These are phyloP conservation scores for Periphyllus acericola DNA, from an alignment of 2,888 invertebrate species.

Conservation along the genomic window DNA sequence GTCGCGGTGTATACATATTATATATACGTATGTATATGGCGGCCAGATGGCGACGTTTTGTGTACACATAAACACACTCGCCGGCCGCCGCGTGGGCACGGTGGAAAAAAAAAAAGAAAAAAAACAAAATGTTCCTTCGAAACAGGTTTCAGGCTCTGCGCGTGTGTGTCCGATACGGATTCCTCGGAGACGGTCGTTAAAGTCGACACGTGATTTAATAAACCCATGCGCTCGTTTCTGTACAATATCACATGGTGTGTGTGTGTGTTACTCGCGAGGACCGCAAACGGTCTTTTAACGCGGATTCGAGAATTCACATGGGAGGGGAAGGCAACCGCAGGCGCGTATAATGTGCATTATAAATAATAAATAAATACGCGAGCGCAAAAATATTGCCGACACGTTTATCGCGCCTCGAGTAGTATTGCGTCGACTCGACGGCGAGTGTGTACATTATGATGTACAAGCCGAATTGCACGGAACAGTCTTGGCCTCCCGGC, in stretches of 20 bases:
- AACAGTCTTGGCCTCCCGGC: too few species aligned
- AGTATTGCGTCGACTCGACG: too few species aligned
- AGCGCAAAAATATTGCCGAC: background rate
- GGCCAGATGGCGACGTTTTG: constrained; percentile 58
- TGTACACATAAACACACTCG: constrained; percentile 4
- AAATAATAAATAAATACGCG: background rate
- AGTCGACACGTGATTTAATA: constrained; percentile 55
- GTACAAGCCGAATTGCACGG: too few species aligned
- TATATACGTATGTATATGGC: background rate
- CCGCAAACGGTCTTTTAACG: background rate
- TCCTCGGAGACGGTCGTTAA: constrained; percentile 55
- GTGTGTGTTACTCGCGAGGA: background rate
- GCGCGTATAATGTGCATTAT: too few species aligned
- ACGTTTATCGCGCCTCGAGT: too few species aligned
- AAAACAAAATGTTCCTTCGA: constrained; percentile 7
- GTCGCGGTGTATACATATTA: background rate
- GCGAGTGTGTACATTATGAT: background rate
- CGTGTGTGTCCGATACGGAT: constrained; percentile 5
- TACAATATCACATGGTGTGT: background rate
- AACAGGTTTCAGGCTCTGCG: constrained; percentile 35
- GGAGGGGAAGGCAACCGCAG: too few species aligned
- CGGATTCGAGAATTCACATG: too few species aligned
- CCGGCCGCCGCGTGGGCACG: constrained; percentile 39
- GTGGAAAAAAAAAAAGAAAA: constrained; percentile 16
- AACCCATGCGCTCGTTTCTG: background rate